A percentile compares a stretch with the other conserved stretches of the same genome.
These are phyloP conservation scores for Montifringilla adamsi DNA, from an alignment of 2,113 vertebrate species.

Conservation along the genomic window DNA sequence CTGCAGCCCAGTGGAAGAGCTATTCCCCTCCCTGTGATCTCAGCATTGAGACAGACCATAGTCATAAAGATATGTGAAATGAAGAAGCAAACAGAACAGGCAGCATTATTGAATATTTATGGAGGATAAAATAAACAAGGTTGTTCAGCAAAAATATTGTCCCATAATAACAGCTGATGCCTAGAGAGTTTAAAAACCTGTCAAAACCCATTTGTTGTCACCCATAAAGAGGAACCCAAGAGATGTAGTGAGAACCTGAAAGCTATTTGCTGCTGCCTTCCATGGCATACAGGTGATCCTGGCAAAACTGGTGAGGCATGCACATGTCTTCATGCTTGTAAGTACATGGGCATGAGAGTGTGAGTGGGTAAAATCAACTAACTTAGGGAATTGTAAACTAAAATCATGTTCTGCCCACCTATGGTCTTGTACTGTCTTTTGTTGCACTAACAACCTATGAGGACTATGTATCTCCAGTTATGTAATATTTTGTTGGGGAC, in stretches of 20 bases:
- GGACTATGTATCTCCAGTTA: not conserved
- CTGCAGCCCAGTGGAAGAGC: not conserved
- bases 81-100: not conserved
- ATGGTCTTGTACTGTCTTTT: not conserved
- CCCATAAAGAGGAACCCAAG: not conserved
- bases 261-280: not conserved
- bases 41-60: not conserved
- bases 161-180: not conserved
- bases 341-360: not conserved
- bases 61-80: not conserved
- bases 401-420: not conserved
- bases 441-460: not conserved
- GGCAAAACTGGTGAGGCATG: not conserved
- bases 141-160: not conserved
- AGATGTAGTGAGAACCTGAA: not conserved
- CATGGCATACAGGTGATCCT: not conserved
- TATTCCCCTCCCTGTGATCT: not conserved
- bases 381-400: not conserved
- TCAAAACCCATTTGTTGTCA: not conserved
- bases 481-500: not conserved
- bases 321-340: not conserved
- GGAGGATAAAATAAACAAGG: not conserved
- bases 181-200: not conserved
- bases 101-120: not conserved
- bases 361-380: not conserved